Conservation (phyloP, 2,797 vertebrate species). For the Gambelia wislizenii region DNA sequence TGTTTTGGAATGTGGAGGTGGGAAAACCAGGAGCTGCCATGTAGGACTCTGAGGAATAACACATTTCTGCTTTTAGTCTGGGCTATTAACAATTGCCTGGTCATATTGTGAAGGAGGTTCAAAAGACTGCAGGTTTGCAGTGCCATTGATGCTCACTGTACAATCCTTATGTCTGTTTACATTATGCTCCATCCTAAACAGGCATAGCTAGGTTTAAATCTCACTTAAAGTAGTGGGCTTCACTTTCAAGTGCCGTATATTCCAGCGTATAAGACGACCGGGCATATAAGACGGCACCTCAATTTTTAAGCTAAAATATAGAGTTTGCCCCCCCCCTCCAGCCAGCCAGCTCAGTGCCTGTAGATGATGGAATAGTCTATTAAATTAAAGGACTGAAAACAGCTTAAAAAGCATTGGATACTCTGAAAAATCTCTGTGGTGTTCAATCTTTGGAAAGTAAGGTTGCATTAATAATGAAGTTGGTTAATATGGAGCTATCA, state of each 20-base stretch:
- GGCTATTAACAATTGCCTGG: conserved; percentile 27
- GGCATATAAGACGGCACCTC: too few relatives aligned
- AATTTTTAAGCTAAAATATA: too few relatives aligned
- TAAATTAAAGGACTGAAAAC: too few relatives aligned
- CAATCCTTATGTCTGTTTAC: not conserved
- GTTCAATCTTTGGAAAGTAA: too few relatives aligned
- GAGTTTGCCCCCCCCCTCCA: too few relatives aligned
- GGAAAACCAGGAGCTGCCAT: conserved; percentile 31
- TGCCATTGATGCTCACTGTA: conserved; percentile 14
- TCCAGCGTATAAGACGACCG: too few relatives aligned
- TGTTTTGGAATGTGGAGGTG: conserved; percentile 38
- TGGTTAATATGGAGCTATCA: too few relatives aligned
- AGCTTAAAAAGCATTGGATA: too few relatives aligned
- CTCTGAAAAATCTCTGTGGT: too few relatives aligned
- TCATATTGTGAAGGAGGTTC: conserved; percentile 43
- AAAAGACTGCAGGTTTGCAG: conserved; percentile 14
- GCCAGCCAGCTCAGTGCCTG: too few relatives aligned
- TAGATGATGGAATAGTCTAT: too few relatives aligned
- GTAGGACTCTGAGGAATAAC: conserved; percentile 33
- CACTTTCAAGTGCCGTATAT: not conserved
- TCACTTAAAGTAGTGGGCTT: not conserved
- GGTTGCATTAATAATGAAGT: too few relatives aligned
- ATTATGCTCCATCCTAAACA: not conserved
- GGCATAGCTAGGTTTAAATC: not conserved
- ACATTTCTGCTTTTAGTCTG: conserved; percentile 45